These are phyloP conservation scores for Metalampra italica DNA, from an alignment of 2,888 invertebrate species.

Conservation along the genomic window DNA sequence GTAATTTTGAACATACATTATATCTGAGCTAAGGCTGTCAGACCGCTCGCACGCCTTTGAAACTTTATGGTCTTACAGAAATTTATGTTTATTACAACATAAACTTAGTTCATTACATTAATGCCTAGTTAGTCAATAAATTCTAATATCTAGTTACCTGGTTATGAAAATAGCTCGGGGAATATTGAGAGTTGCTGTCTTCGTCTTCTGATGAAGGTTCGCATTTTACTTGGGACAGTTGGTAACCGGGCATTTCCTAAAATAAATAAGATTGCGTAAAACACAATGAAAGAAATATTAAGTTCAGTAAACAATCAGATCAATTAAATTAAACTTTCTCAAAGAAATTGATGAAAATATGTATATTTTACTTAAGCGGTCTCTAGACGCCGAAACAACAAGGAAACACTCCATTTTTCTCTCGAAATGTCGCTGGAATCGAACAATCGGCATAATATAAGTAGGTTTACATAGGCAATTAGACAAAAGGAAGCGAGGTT, in stretches of 20 bases:
- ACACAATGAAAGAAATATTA: not conserved
- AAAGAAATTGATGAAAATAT: constrained; percentile 8
- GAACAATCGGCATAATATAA: constrained; percentile 49
- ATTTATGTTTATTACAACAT: too few relatives aligned
- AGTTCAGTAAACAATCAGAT: too few relatives aligned
- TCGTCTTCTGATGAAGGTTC: constrained; percentile 63
- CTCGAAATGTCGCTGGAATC: constrained; percentile 45
- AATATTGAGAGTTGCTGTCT: constrained; percentile 46
- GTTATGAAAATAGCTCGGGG: constrained; percentile 36
- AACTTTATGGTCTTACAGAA: too few relatives aligned
- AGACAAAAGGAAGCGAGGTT: constrained; percentile 71
- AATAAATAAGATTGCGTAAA: not conserved
- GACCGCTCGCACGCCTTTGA: too few relatives aligned
- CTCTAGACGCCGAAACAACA: constrained; percentile 26
- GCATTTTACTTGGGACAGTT: constrained; percentile 49
- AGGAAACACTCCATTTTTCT: constrained; percentile 35
- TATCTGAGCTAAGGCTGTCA: too few relatives aligned
- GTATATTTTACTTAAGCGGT: constrained; percentile 16
- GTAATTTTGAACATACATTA: too few relatives aligned
- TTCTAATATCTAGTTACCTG: constrained; percentile 43
- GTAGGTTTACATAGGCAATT: constrained; percentile 70
- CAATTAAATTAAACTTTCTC: not conserved
- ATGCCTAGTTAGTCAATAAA: too few relatives aligned
- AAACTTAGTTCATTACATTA: too few relatives aligned
- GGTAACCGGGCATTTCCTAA: constrained; percentile 62